These are phyloP conservation scores for Elegia similella DNA, from an alignment of 2,888 invertebrate species.

Conservation along the genomic window DNA sequence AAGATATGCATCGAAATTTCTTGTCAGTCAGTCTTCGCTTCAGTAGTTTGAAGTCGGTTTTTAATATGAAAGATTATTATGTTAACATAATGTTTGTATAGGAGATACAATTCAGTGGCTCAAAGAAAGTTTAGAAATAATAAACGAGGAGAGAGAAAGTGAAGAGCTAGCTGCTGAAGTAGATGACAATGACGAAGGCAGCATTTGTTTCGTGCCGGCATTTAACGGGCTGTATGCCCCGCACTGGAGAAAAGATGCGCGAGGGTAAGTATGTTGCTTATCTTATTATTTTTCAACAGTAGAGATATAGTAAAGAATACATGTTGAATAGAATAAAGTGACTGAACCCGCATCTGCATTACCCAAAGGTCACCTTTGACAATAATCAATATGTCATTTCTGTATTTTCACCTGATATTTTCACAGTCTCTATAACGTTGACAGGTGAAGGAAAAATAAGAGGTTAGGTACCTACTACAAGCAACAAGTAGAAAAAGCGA, in stretches of 20 bases:
- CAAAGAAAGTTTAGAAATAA: slow-evolving; percentile 90
- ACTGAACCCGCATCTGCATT: background rate
- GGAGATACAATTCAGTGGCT: slow-evolving; percentile 95
- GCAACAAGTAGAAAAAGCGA: too few relatives aligned
- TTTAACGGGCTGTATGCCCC: slow-evolving; percentile 98
- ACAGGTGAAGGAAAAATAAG: too few relatives aligned
- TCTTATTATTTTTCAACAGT: background rate
- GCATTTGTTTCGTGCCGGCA: slow-evolving; percentile 97
- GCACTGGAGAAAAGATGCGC: slow-evolving; percentile 96
- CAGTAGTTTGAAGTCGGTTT: too few relatives aligned
- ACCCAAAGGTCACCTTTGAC: too few relatives aligned
- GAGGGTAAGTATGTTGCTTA: slow-evolving; percentile 76
- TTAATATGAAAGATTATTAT: too few relatives aligned
- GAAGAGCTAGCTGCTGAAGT: slow-evolving; percentile 74
- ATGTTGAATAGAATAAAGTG: background rate
- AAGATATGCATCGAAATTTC: slow-evolving; percentile 1
- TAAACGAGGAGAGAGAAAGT: slow-evolving; percentile 84
- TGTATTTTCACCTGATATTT: too few relatives aligned
- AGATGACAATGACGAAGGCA: slow-evolving; percentile 81
- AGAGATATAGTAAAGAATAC: too few relatives aligned
- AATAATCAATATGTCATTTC: too few relatives aligned
- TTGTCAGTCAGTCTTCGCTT: too few relatives aligned
- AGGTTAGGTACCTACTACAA: too few relatives aligned
- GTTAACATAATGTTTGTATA: slow-evolving; percentile 34
- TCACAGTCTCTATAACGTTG: too few relatives aligned